These are phyloP conservation scores for Lycocorax pyrrhopterus DNA, from an alignment of 2,113 vertebrate genomes.

Conservation along the genomic window DNA sequence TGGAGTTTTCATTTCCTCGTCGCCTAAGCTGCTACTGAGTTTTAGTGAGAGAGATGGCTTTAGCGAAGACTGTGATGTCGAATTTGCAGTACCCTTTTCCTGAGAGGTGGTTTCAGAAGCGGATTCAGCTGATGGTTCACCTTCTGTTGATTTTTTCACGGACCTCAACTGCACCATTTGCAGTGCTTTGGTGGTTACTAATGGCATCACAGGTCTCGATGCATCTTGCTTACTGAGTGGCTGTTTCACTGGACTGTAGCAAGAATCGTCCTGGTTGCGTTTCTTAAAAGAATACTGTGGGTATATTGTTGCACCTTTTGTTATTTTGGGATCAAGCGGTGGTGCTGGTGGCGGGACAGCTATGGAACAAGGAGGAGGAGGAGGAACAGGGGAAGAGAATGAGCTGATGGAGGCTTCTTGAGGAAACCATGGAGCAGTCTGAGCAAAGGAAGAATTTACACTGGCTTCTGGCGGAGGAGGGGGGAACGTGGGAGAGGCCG, in stretches of 20 bases:
- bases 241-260: slow-evolving; percentile 25
- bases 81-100: slow-evolving; percentile 62
- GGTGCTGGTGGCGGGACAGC: slow-evolving; percentile 64
- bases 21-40: slow-evolving; percentile 63
- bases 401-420: slow-evolving; percentile 40
- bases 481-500: slow-evolving; percentile 64
- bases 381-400: slow-evolving; percentile 45
- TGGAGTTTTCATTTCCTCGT: slow-evolving; percentile 68
- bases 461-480: slow-evolving; percentile 80
- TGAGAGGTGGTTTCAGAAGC: slow-evolving; percentile 61
- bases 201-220: slow-evolving; percentile 72
- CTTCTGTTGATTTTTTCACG: slow-evolving; percentile 71
- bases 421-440: slow-evolving; percentile 49
- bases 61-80: slow-evolving; percentile 40
- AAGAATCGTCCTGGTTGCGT: slow-evolving; percentile 4
- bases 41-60: slow-evolving; percentile 71
- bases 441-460: slow-evolving; percentile 60
- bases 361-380: slow-evolving; percentile 9
- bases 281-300: slow-evolving; percentile 50
- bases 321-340: slow-evolving; percentile 70
- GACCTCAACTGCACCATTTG: slow-evolving; percentile 90
- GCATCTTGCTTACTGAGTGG: slow-evolving; percentile 56
- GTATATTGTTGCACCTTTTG: slow-evolving; percentile 64
- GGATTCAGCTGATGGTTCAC: neutral
- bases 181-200: slow-evolving; percentile 85